These are phyloP conservation scores for Hydrozoanthus gracilis DNA, from an alignment of 92 coral and sea anemone genomes.

Conservation along the genomic window DNA sequence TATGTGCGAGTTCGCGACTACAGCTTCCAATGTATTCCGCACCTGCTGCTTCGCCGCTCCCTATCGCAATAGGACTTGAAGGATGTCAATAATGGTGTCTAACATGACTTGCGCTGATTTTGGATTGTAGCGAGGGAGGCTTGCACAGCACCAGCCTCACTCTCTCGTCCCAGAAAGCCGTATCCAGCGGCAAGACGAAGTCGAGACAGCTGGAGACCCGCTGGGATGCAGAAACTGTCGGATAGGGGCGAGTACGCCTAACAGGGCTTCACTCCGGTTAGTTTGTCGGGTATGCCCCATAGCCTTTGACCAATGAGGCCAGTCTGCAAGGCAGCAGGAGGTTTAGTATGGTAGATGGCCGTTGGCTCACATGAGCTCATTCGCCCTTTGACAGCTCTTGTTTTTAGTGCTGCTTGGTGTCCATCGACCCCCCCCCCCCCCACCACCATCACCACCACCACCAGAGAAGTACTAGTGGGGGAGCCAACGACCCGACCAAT, in stretches of 20 bases:
- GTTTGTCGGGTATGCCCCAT: background rate
- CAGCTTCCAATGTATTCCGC: conserved; percentile 63
- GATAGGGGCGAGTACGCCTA: background rate
- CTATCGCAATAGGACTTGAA: conserved; percentile 59
- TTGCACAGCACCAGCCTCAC: conserved; percentile 39
- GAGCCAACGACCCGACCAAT: background rate
- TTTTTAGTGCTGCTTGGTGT: background rate
- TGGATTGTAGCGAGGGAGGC: background rate
- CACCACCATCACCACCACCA: background rate
- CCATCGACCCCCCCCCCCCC: too few species aligned
- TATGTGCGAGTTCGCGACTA: conserved; percentile 52
- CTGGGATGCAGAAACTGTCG: background rate
- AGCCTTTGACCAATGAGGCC: background rate
- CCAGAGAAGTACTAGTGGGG: background rate
- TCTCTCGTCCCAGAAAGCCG: conserved; percentile 13
- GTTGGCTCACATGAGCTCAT: background rate
- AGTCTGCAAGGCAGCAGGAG: background rate
- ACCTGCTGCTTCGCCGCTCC: conserved; percentile 58
- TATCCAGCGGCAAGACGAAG: conserved; percentile 37
- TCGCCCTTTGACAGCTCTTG: background rate
- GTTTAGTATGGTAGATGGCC: background rate
- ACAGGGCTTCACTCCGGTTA: background rate
- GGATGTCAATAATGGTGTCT: background rate
- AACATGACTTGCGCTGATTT: conserved; percentile 43
- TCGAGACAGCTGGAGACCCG: conserved; percentile 43